These are phyloP conservation scores for Protosalanx chinensis DNA, from an alignment of 2,797 vertebrate genomes.

Conservation along the genomic window DNA sequence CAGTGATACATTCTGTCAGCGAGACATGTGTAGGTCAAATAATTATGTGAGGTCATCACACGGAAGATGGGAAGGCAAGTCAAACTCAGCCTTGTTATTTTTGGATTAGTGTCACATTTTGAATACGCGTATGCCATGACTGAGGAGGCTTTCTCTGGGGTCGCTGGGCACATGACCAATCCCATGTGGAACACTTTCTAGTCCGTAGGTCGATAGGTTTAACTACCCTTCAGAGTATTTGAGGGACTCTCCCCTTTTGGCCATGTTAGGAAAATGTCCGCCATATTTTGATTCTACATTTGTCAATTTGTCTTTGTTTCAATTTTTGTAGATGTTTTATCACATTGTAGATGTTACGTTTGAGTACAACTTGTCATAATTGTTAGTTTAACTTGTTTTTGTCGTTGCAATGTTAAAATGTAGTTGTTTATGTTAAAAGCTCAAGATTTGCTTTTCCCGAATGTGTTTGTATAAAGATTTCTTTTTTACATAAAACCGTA, in stretches of 20 bases:
- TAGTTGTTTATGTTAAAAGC: too few species aligned
- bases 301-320: not conserved
- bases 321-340: not conserved
- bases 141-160: slow-evolving; percentile 41
- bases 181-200: slow-evolving; percentile 24
- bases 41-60: slow-evolving; percentile 55
- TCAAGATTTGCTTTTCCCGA: too few species aligned
- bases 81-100: slow-evolving; percentile 64
- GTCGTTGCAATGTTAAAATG: not conserved
- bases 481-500: not conserved
- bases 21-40: slow-evolving; percentile 48
- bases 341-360: not conserved
- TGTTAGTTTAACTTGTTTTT: not conserved
- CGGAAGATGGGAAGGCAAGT: slow-evolving; percentile 35
- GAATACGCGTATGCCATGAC: slow-evolving; percentile 45
- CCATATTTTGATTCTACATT: not conserved
- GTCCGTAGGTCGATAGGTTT: not conserved
- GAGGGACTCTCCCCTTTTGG: slow-evolving; percentile 54
- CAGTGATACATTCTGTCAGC: slow-evolving; percentile 29
- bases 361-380: not conserved
- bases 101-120: slow-evolving; percentile 69
- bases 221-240: slow-evolving; percentile 27
- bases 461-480: too few species aligned
- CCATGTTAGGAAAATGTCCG: slow-evolving; percentile 39
- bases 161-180: slow-evolving; percentile 58